Conservation (phyloP, 2,888 invertebrate species). For the Papilio gigon region DNA sequence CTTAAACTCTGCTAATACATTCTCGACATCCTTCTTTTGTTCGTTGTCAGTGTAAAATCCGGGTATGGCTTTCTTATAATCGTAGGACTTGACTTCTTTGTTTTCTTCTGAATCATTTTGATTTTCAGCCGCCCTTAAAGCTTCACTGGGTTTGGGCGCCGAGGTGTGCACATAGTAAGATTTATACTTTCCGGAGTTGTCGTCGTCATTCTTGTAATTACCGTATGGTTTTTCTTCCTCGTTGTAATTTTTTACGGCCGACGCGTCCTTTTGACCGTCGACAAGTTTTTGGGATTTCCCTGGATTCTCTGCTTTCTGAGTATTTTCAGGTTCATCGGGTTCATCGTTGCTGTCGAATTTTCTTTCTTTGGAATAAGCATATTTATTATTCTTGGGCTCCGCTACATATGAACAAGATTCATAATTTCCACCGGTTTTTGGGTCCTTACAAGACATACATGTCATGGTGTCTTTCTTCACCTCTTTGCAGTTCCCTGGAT, state of each 20-base stretch:
- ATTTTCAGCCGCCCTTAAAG: conserved; percentile 61
- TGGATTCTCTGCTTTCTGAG: conserved; percentile 67
- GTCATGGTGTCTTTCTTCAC: conserved; percentile 85
- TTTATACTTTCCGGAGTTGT: conserved; percentile 68
- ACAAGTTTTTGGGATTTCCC: conserved; percentile 67
- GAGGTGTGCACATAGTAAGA: conserved; percentile 69
- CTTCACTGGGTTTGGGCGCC: conserved; percentile 69
- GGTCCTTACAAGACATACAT: conserved; percentile 88
- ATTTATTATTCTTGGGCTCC: conserved; percentile 87
- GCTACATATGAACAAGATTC: conserved; percentile 91
- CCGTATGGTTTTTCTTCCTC: conserved; percentile 58
- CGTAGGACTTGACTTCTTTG: conserved; percentile 65
- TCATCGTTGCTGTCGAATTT: conserved; percentile 84
- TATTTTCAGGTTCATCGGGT: conserved; percentile 74
- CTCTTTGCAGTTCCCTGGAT: conserved; percentile 85
- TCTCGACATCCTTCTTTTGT: conserved; percentile 85
- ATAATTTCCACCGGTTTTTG: conserved; percentile 88
- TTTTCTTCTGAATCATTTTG: conserved; percentile 69
- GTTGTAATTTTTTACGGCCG: conserved; percentile 57
- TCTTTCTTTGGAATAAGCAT: conserved; percentile 85
- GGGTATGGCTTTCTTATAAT: conserved; percentile 75
- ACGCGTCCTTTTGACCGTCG: conserved; percentile 58
- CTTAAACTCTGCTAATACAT: conserved; percentile 87
- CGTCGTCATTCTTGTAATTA: conserved; percentile 58
- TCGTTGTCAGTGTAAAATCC: conserved; percentile 80